Evolutionary conservation across 2,797 vertebrate genomes (phyloP).

Genomic region (Sylvia borin): DNA sequence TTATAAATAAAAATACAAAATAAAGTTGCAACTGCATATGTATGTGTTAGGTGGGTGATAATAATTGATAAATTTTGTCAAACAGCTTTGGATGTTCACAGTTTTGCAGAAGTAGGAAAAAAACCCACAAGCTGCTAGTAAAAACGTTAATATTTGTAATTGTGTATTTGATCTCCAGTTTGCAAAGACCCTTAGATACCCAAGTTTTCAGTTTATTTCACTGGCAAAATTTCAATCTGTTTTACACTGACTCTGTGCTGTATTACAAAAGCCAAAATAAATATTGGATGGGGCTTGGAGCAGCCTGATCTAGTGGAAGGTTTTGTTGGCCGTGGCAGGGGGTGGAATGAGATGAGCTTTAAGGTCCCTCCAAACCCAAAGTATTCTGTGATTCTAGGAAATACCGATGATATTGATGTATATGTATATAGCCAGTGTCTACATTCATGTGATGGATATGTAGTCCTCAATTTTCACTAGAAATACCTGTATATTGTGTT

Average conservation of each 20-base stretch:
- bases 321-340: not conserved
- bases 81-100: not conserved
- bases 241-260: not conserved
- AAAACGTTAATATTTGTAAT: not conserved
- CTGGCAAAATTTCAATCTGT: not conserved
- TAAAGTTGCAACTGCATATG: not conserved
- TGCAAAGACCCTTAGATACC: not conserved
- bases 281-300: not conserved
- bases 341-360: not conserved
- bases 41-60: not conserved
- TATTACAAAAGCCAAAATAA: not conserved
- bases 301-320: not conserved
- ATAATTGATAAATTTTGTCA: not conserved
- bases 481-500: not conserved
- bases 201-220: not conserved
- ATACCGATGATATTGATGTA: not conserved
- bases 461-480: not conserved
- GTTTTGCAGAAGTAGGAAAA: not conserved
- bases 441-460: not conserved
- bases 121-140: not conserved
- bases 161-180: not conserved
- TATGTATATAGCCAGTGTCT: not conserved
- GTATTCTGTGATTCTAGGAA: not conserved
- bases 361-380: not conserved
- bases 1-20: not conserved